phyloP scores from a whole-genome alignment of 2,113 vertebrate genomes.

The Oenanthe oenanthe region DNA sequence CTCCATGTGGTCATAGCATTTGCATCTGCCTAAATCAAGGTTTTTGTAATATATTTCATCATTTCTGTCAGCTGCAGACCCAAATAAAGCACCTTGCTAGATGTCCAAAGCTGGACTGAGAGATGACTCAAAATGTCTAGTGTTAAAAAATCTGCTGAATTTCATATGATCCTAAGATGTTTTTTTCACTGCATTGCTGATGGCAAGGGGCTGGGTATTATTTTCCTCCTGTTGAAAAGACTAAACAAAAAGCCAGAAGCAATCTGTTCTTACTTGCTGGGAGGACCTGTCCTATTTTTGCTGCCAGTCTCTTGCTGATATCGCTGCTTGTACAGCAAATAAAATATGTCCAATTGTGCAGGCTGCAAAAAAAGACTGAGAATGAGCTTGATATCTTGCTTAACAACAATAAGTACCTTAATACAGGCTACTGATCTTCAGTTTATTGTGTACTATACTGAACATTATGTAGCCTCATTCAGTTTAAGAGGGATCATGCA shows the following conservation, averaged over 20 bases:
- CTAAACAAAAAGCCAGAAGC: neutral
- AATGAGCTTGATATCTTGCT: neutral
- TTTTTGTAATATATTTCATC: neutral
- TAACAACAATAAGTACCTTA: neutral
- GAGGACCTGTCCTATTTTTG: neutral
- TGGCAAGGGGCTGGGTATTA: neutral
- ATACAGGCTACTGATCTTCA: neutral
- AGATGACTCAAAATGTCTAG: neutral
- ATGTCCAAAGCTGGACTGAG: neutral
- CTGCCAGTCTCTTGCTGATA: neutral
- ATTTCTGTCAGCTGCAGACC: neutral
- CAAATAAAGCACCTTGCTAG: fast-evolving
- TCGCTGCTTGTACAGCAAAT: neutral
- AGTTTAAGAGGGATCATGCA: neutral
- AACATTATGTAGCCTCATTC: neutral
- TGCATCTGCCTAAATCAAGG: neutral
- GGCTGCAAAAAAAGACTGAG: neutral
- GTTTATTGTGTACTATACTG: neutral
- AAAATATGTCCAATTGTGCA: neutral
- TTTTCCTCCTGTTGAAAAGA: neutral
- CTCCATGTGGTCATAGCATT: neutral
- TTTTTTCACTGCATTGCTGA: neutral
- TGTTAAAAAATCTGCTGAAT: neutral
- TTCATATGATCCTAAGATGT: neutral
- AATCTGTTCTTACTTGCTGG: neutral